phyloP scores from a whole-genome alignment of 2,888 invertebrate species.

The Chrysolina americana region DNA sequence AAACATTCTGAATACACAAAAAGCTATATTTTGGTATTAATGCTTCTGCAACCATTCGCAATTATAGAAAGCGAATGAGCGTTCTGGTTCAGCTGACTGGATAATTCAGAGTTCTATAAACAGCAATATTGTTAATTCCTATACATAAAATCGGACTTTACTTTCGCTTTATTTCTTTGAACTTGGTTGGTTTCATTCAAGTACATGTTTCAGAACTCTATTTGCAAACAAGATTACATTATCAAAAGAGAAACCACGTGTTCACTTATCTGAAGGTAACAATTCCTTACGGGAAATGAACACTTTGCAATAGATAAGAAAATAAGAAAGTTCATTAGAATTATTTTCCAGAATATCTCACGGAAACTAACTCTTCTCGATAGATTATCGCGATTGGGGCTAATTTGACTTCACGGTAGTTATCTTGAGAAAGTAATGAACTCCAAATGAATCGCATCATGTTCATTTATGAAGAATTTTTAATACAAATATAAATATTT shows the following conservation, averaged over 20 bases:
- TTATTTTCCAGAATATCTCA: neutral
- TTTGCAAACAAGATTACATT: conserved; percentile 13
- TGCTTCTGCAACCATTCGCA: no score
- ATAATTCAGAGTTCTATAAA: neutral
- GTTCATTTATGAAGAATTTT: no score
- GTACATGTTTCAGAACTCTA: neutral
- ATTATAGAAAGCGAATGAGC: no score
- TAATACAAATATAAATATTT: no score
- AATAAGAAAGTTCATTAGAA: conserved; percentile 14
- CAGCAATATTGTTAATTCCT: neutral
- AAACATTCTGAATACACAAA: no score
- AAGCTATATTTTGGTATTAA: no score
- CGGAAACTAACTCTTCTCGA: conserved; percentile 1
- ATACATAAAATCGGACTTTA: no score
- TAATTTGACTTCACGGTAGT: neutral
- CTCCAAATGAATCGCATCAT: neutral
- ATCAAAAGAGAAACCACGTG: conserved; percentile 10
- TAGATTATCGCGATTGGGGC: neutral
- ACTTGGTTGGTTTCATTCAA: neutral
- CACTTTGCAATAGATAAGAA: neutral
- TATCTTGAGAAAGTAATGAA: neutral
- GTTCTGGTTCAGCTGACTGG: neutral
- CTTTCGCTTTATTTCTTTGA: neutral
- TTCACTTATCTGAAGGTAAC: neutral
- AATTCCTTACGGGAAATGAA: conserved; percentile 7